Evolutionary conservation across 1,140 invertebrate species (phyloP), one percentile per base, ranked within the genome.

Genomic region (Trialeurodes vaporariorum): DNA sequence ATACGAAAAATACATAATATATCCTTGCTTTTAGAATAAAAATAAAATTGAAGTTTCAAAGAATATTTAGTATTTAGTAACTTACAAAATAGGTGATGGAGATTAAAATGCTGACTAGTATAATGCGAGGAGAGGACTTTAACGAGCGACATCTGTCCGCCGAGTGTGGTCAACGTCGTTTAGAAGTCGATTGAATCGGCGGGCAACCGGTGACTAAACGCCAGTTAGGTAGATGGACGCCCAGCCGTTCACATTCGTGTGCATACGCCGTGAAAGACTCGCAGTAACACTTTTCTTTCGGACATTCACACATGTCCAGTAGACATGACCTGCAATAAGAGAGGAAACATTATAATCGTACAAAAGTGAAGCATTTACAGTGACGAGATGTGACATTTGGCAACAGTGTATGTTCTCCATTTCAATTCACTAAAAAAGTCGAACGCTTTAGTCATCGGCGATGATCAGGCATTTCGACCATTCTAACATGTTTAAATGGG

Each of bases 261-360:
- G 89, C 88, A 76, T 96, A 96, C 0, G 93, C 93, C 65, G 87
- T 86, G 70, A 95, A 86, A 62, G 91, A 89, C 72, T 94, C 92
- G 77, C 94, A 96, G 75, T 93, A 91, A 75, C 93, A 96, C 67
- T 84, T 81, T 49, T 83, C 80, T n/a, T 82, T 81, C 1, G 87
- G 86, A 80, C 94, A 96, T 74, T 94, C 91, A 76, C 93, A 94
- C 80, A 94, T 93, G 77, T 96, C 94, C 74, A 90, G 82, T 67
- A 89, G 83, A 78, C 94, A 97, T 0, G 93, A 89, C 69, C 84
- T 86, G 74, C 1, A 74, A 75, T 70, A 60, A 12, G 34, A 27
- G 23, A 60, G 40, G n/a, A n/a, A n/a, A n/a, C n/a, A n/a, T n/a
- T n/a, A n/a, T n/a, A n/a, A n/a, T n/a, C n/a, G n/a, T n/a, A n/a